Conservation (phyloP, 2,797 vertebrate genomes). For the Kryptopterus vitreolus region DNA sequence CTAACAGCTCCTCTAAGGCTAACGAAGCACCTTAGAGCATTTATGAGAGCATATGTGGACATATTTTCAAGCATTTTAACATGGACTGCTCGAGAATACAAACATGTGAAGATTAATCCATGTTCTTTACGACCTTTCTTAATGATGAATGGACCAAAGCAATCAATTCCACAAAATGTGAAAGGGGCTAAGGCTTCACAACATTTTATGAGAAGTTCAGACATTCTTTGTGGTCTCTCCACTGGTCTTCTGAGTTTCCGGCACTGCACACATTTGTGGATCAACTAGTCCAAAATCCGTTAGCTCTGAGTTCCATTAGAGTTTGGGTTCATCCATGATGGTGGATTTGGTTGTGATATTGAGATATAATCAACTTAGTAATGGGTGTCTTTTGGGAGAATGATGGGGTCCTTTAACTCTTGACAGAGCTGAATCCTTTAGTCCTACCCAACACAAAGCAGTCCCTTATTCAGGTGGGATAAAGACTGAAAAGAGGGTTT, state of each 20-base stretch:
- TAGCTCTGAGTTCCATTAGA: slow-evolving; percentile 45
- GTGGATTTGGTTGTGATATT: slow-evolving; percentile 22
- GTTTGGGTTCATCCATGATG: slow-evolving; percentile 49
- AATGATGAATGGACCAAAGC: slow-evolving; percentile 22
- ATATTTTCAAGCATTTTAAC: too few species aligned
- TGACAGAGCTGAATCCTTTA: slow-evolving; percentile 30
- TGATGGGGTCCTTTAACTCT: slow-evolving; percentile 36
- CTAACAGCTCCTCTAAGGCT: too few species aligned
- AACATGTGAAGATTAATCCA: too few species aligned
- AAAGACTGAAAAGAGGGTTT: neutral
- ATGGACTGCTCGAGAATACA: too few species aligned
- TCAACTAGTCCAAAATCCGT: slow-evolving; percentile 49
- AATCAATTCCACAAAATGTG: slow-evolving; percentile 19
- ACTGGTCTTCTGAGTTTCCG: slow-evolving; percentile 28
- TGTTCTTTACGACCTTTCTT: too few species aligned
- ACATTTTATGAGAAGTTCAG: slow-evolving; percentile 36
- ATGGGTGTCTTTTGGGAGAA: slow-evolving; percentile 45
- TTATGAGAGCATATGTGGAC: too few species aligned
- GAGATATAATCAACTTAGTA: slow-evolving; percentile 39
- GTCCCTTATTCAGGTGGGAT: slow-evolving; percentile 23
- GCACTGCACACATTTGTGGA: slow-evolving; percentile 40
- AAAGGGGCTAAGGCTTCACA: slow-evolving; percentile 36
- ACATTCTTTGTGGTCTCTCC: slow-evolving; percentile 44
- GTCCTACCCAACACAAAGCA: slow-evolving; percentile 43
- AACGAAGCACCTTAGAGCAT: too few species aligned